These are phyloP conservation scores for Cotesia chilonis DNA, from an alignment of 1,140 invertebrate species.

Conservation along the genomic window DNA sequence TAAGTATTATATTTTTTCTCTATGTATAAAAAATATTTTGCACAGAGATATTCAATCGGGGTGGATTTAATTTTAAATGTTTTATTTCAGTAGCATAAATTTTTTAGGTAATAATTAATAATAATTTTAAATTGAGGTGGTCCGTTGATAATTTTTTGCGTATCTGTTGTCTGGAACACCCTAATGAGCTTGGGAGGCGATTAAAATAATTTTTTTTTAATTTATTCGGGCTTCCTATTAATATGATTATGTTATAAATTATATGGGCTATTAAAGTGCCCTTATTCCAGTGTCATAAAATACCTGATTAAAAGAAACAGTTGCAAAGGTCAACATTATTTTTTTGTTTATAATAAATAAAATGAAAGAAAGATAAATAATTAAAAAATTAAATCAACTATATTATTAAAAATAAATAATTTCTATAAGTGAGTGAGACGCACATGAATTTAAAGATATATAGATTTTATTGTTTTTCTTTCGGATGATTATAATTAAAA, in stretches of 20 bases:
- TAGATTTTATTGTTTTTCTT: no score
- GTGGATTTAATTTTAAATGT: background rate
- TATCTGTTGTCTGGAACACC: conserved; percentile 65
- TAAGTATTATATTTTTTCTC: conserved; percentile 13
- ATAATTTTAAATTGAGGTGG: background rate
- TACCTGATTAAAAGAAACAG: conserved; percentile 4
- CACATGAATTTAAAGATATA: no score
- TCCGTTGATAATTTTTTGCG: conserved; percentile 44
- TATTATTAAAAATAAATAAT: no score
- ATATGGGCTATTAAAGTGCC: conserved; percentile 16
- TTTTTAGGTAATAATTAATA: no score
- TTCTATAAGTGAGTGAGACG: no score
- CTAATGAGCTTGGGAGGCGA: conserved; percentile 63
- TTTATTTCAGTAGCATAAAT: conserved; percentile 13
- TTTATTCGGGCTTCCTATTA: conserved; percentile 25
- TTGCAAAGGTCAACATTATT: background rate
- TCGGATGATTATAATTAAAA: no score
- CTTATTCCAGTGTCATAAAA: conserved; percentile 19
- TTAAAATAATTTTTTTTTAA: conserved; percentile 3
- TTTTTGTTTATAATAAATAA: background rate
- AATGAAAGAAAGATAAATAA: no score
- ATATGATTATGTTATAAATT: background rate
- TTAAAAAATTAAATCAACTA: no score
- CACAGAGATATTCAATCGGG: background rate
- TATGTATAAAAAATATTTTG: conserved; percentile 11